Conservation (phyloP, 2,113 vertebrate genomes). For the Platysternon megacephalum region DNA sequence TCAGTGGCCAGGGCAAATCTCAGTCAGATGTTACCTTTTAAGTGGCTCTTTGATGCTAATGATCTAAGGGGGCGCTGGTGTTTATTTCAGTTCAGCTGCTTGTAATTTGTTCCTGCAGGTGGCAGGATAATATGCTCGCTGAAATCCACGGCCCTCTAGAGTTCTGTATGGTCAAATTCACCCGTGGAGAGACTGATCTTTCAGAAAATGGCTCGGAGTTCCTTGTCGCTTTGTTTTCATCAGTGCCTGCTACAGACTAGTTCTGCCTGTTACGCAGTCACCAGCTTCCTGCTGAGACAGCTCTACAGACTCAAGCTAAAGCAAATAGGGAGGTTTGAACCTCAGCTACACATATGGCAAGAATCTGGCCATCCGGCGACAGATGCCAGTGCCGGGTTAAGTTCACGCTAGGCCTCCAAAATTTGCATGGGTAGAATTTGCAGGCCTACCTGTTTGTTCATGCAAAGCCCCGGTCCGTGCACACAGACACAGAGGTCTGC, state of each 20-base stretch:
- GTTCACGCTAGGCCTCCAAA: neutral
- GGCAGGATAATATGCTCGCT: neutral
- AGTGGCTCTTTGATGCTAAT: conserved; percentile 2
- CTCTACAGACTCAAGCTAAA: neutral
- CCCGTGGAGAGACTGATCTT: neutral
- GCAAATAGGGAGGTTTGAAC: neutral
- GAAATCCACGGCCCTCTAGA: neutral
- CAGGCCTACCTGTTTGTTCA: neutral
- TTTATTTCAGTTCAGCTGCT: neutral
- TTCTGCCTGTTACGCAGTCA: neutral
- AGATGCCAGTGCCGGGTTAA: neutral
- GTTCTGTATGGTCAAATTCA: neutral
- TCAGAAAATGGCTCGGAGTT: neutral
- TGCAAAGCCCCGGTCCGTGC: neutral
- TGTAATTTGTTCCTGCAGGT: neutral
- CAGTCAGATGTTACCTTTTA: conserved; percentile 3
- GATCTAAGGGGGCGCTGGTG: neutral
- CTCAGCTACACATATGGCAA: neutral
- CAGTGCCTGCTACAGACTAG: neutral
- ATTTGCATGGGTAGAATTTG: neutral
- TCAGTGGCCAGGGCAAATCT: conserved; percentile 5
- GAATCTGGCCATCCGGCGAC: neutral
- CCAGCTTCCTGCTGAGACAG: neutral
- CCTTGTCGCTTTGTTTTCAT: neutral
- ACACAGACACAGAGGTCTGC: neutral